Conservation (phyloP, 1,140 invertebrate genomes). For the Drosophila cardini region DNA sequence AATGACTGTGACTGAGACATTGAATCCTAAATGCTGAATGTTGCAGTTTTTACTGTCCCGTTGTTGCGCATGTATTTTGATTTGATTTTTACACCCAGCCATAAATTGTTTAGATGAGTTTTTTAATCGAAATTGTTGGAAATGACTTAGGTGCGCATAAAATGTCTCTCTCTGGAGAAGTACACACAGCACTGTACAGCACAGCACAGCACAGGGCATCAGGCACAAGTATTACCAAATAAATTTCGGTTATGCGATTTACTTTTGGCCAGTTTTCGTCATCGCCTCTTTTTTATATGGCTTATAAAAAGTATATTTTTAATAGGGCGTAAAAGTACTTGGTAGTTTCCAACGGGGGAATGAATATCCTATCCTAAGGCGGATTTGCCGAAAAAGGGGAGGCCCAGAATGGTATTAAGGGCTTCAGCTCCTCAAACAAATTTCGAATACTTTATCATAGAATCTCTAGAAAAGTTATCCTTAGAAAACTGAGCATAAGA, state of each 20-base stretch:
- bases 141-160: slow-evolving; percentile 84
- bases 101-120: slow-evolving; percentile 85
- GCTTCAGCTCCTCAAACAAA: neutral
- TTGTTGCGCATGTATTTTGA: slow-evolving; percentile 68
- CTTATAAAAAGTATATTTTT: slow-evolving; percentile 84
- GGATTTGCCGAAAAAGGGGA: neutral
- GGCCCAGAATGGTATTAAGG: slow-evolving; percentile 8
- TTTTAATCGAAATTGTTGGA: slow-evolving; percentile 84
- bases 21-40: slow-evolving; percentile 52
- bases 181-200: too few species aligned
- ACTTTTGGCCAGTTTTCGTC: slow-evolving; percentile 41
- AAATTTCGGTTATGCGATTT: slow-evolving; percentile 71
- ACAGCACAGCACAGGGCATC: neutral
- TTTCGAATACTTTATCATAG: too few species aligned
- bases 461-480: too few species aligned
- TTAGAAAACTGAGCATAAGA: too few species aligned
- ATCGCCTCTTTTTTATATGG: slow-evolving; percentile 69
- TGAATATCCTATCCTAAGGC: too few species aligned
- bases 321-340: slow-evolving; percentile 83
- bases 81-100: slow-evolving; percentile 83
- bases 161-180: slow-evolving; percentile 72
- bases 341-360: slow-evolving; percentile 54
- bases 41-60: slow-evolving; percentile 75
- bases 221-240: slow-evolving; percentile 49
- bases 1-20: too few species aligned